These are phyloP conservation scores for Drosophila kambysellisi DNA, from an alignment of 2,888 invertebrate genomes.

Conservation along the genomic window DNA sequence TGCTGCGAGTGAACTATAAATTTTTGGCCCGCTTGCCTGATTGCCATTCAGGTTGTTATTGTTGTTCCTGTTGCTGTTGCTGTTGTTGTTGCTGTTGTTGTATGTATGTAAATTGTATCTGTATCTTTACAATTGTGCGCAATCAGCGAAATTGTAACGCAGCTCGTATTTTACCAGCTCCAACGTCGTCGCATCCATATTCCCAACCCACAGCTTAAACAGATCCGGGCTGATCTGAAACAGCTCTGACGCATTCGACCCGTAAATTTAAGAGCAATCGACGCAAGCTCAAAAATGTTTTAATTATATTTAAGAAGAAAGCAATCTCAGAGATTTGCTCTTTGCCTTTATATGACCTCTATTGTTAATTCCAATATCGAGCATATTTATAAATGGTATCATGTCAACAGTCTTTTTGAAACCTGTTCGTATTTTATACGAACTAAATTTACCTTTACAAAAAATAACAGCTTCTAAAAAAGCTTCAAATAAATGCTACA, in stretches of 20 bases:
- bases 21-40: slow-evolving; percentile 62
- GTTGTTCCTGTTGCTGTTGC: slow-evolving; percentile 26
- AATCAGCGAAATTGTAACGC: slow-evolving; percentile 81
- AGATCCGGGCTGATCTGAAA: slow-evolving; percentile 31
- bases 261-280: slow-evolving; percentile 67
- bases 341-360: neutral
- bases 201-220: neutral
- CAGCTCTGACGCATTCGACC: slow-evolving; percentile 36
- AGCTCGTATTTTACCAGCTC: slow-evolving; percentile 63
- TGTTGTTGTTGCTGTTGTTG: slow-evolving; percentile 23
- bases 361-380: neutral
- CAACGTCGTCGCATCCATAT: slow-evolving; percentile 18
- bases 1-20: slow-evolving; percentile 71
- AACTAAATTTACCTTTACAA: neutral
- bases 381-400: neutral
- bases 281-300: slow-evolving; percentile 76
- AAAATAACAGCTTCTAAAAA: neutral
- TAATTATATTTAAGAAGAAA: slow-evolving; percentile 75
- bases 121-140: slow-evolving; percentile 70
- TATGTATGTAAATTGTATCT: slow-evolving; percentile 75
- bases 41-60: slow-evolving; percentile 54
- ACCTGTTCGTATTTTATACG: neutral
- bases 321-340: neutral
- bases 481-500: neutral
- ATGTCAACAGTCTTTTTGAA: neutral